These are phyloP conservation scores for Xerus rutilus DNA, from an alignment of 2,797 vertebrate species.

Conservation along the genomic window DNA sequence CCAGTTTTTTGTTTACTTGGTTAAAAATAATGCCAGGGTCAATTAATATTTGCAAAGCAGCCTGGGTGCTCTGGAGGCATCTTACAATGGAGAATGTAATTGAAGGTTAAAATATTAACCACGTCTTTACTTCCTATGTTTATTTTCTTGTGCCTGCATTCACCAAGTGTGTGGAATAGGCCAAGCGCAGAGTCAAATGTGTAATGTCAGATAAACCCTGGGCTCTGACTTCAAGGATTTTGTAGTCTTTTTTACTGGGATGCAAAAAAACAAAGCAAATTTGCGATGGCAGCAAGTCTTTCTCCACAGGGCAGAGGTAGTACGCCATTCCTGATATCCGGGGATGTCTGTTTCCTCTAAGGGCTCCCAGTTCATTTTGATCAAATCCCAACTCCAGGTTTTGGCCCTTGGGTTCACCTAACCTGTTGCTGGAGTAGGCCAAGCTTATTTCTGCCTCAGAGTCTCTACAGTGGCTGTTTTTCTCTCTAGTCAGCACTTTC, in stretches of 20 bases:
- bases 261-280: background rate
- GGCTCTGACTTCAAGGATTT: background rate
- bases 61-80: background rate
- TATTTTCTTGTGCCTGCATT: background rate
- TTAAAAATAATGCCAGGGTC: constrained; percentile 36
- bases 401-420: background rate
- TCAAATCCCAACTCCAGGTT: background rate
- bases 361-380: background rate
- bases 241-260: background rate
- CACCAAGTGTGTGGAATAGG: background rate
- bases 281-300: background rate
- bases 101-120: background rate
- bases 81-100: background rate
- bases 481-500: background rate
- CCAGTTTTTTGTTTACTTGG: background rate
- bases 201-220: background rate
- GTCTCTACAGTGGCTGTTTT: background rate
- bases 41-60: background rate
- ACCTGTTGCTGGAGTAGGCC: background rate
- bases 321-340: background rate
- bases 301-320: background rate
- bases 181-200: background rate
- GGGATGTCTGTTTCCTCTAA: background rate
- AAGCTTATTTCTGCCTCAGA: background rate
- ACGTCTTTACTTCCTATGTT: background rate